Conservation (phyloP, 2,113 vertebrate genomes). For the Tringa solitaria region DNA sequence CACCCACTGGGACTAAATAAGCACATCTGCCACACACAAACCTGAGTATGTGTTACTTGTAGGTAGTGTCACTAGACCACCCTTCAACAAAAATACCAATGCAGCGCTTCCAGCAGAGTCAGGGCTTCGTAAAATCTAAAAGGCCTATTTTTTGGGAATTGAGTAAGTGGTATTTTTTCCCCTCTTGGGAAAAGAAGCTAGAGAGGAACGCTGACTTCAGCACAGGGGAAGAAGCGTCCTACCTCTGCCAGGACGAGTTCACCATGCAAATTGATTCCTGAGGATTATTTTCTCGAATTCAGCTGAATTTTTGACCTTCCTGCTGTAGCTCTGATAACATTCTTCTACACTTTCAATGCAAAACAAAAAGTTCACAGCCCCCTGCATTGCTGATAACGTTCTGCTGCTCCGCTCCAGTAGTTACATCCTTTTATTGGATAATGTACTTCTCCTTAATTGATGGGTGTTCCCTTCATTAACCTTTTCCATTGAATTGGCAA, state of each 20-base stretch:
- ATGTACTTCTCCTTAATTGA: not conserved
- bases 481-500: not conserved
- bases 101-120: not conserved
- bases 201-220: not conserved
- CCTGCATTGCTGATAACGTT: not conserved
- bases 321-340: not conserved
- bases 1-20: not conserved
- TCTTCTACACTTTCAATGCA: not conserved
- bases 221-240: not conserved
- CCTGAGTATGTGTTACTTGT: not conserved
- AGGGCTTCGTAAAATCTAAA: not conserved
- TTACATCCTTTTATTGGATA: not conserved
- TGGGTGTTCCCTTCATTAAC: not conserved
- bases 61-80: not conserved
- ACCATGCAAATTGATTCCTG: not conserved
- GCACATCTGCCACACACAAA: not conserved
- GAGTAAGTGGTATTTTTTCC: not conserved
- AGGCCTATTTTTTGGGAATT: not conserved
- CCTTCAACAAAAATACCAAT: not conserved
- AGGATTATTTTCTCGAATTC: not conserved
- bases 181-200: not conserved
- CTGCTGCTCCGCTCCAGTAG: not conserved
- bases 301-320: not conserved
- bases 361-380: not conserved
- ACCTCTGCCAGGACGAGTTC: not conserved